These are phyloP conservation scores for Rhynchonycteris naso DNA, from an alignment of 2,797 vertebrate species.

Conservation along the genomic window DNA sequence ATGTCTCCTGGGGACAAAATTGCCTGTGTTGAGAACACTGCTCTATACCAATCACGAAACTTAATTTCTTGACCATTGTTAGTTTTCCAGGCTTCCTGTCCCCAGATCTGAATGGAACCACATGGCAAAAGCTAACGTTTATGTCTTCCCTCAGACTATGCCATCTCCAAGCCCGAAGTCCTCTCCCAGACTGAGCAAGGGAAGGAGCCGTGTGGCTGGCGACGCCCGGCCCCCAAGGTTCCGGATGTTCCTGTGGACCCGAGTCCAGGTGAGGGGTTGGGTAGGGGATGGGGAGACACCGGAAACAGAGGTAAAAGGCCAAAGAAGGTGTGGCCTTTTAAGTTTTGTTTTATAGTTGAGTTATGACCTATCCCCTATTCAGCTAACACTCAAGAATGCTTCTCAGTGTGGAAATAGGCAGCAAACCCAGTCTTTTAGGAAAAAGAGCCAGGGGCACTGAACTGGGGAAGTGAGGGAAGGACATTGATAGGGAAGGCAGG, in stretches of 20 bases:
- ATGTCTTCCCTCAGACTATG: slow-evolving; percentile 70
- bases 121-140: background rate
- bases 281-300: background rate
- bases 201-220: slow-evolving; percentile 77
- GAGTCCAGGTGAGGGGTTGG: slow-evolving; percentile 72
- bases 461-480: background rate
- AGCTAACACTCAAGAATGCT: background rate
- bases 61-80: background rate
- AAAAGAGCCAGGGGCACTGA: background rate
- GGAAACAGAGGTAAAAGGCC: background rate
- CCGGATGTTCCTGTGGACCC: slow-evolving; percentile 77
- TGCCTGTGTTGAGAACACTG: background rate
- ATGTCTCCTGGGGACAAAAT: background rate
- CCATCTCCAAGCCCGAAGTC: slow-evolving; percentile 80
- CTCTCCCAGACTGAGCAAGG: slow-evolving; percentile 78
- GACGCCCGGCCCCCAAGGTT: slow-evolving; percentile 69
- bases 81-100: background rate
- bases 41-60: background rate
- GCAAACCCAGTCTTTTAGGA: background rate
- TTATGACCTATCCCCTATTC: background rate
- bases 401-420: background rate
- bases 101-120: background rate
- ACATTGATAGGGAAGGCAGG: background rate
- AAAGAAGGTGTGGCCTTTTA: accelerated
- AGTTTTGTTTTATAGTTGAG: background rate